Percentiles rank a stretch among this genome's conserved stretches.
Conservation (phyloP, 2,113 vertebrate genomes). For the Gopherus evgoodei region DNA sequence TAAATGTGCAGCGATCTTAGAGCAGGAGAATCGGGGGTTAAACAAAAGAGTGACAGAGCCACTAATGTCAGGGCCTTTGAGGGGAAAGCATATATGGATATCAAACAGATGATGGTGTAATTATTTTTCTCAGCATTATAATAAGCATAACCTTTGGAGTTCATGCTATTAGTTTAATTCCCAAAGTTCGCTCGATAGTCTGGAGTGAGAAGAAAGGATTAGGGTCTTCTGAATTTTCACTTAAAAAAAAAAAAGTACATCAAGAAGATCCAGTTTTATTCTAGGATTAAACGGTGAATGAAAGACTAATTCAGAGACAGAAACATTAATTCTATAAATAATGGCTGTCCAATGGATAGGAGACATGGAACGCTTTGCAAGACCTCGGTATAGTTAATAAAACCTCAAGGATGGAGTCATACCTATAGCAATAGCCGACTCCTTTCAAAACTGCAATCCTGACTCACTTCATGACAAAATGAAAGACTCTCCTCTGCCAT, state of each 20-base stretch:
- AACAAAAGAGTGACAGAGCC: neutral
- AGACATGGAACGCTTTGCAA: neutral
- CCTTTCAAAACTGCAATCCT: neutral
- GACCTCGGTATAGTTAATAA: neutral
- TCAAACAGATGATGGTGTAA: neutral
- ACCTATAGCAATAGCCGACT: neutral
- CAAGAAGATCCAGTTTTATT: neutral
- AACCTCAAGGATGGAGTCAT: neutral
- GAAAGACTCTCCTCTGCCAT: neutral
- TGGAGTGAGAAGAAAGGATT: neutral
- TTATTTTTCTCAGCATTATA: neutral
- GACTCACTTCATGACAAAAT: neutral
- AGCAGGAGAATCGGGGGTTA: neutral
- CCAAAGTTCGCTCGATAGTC: neutral
- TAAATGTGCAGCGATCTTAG: neutral
- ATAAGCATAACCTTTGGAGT: neutral
- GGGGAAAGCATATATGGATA: neutral
- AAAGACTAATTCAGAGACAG: neutral
- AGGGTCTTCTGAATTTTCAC: neutral
- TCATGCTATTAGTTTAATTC: neutral
- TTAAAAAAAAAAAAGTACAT: neutral
- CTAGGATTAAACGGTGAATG: neutral
- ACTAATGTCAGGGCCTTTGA: neutral
- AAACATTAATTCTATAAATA: neutral
- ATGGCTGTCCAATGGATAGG: neutral